Evolutionary conservation across 2,113 vertebrate genomes (phyloP), one percentile per base, ranked within the genome.

Genomic region (Pelecanoides urinatrix): DNA sequence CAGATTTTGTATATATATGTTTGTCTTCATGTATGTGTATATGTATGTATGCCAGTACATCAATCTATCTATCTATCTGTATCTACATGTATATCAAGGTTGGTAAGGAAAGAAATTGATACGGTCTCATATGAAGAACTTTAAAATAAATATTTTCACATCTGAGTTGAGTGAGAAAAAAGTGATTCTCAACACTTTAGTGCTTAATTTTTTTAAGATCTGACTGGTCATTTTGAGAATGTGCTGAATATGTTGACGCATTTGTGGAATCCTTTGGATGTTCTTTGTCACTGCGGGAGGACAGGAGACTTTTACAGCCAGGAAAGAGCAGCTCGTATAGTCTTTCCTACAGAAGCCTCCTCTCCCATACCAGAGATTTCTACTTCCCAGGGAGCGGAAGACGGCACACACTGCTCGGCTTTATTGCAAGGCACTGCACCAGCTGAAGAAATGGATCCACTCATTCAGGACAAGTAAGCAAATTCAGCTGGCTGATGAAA

Each of bases 401-500:
- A 86, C 81, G 1, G 52, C 67, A 96, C 89, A 97, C 86, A 95
- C 78, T 94, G 78, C 93, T 96, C 12, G 77, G 91, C 95, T 97
- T 97, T 96, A 97, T 97, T 97, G 84, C 19, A 44, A 86, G 56
- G 87, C 84, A 70, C 61, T 86, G 86, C 81, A 95, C 79, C 88
- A 93, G 93, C 95, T 95, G 95, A 95, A 96, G 91, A 91, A 98
- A 97, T 97, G 92, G 76, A 96, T 95, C 95, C 80, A 86, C 95
- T 97, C 83, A 96, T 97, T 96, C 96, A 94, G 84, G 94, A 97
- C 93, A 96, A 96, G 83, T 89, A 97, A 97, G 56, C 70, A 96
- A 92, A 97, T 97, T 95, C 95, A 96, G 83, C 91, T 97, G 81
- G 85, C 92, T 95, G 85, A 86, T 96, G 94, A 97, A 96, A 96